These are phyloP conservation scores for Uropetala carovei DNA, from an alignment of 2,888 invertebrate genomes.

Conservation along the genomic window DNA sequence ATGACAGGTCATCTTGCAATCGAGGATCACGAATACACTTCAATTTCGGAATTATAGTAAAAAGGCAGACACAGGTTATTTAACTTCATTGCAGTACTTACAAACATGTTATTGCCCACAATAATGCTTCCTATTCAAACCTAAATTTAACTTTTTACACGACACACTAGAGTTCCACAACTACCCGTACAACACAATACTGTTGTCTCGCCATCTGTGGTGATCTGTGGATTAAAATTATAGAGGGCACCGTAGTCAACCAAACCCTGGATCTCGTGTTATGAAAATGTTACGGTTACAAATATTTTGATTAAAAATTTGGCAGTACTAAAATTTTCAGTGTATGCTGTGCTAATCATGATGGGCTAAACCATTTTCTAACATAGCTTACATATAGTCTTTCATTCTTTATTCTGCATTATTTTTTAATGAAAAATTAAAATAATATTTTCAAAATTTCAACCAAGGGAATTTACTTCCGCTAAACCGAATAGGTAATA, in stretches of 20 bases:
- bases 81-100: conserved; percentile 10
- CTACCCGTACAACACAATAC: conserved; percentile 40
- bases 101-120: conserved; percentile 47
- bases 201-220: conserved; percentile 59
- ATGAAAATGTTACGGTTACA: conserved; percentile 42
- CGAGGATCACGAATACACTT: not conserved
- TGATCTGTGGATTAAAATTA: conserved; percentile 55
- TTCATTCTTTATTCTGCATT: too few relatives aligned
- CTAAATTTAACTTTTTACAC: not conserved
- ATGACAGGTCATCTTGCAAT: conserved; percentile 29
- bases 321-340: not conserved
- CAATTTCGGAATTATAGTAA: not conserved
- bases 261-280: not conserved
- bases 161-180: not conserved
- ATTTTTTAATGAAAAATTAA: too few relatives aligned
- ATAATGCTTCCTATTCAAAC: conserved; percentile 11
- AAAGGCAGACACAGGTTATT: not conserved
- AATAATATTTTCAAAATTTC: too few relatives aligned
- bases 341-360: not conserved
- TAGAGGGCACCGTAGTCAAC: conserved; percentile 41
- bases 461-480: too few relatives aligned
- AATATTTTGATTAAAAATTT: not conserved
- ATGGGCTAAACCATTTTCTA: not conserved
- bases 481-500: too few relatives aligned
- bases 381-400: not conserved